phyloP scores from a whole-genome alignment of 35 echinoderm and acorn worm species.

The Anneissia japonica region DNA sequence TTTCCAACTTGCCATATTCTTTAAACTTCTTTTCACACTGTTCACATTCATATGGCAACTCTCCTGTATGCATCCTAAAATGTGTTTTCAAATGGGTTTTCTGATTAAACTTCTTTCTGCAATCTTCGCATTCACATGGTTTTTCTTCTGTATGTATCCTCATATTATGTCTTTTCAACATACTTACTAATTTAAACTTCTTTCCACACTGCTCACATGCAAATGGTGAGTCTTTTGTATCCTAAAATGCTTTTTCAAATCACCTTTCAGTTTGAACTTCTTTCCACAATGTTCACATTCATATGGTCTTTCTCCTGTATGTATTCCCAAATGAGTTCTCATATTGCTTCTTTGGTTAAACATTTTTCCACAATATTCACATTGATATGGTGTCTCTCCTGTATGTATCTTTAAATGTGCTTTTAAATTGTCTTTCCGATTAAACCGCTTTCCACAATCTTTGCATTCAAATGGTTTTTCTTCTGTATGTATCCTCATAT shows the following conservation, averaged over 20 bases:
- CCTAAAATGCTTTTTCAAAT: too few relatives aligned
- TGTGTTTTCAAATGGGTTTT: slow-evolving; percentile 48
- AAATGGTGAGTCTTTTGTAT: too few relatives aligned
- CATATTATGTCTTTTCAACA: slow-evolving; percentile 31
- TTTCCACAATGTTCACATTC: too few relatives aligned
- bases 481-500: slow-evolving; percentile 12
- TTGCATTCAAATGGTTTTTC: slow-evolving; percentile 11
- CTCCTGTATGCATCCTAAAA: slow-evolving; percentile 62
- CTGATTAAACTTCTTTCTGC: slow-evolving; percentile 49
- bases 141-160: slow-evolving; percentile 51
- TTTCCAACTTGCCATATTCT: neutral
- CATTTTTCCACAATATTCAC: too few relatives aligned
- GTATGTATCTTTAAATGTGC: too few relatives aligned
- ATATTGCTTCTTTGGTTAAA: too few relatives aligned
- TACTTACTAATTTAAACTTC: neutral
- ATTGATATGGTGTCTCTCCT: too few relatives aligned
- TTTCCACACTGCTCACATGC: slow-evolving; percentile 35
- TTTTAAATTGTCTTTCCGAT: slow-evolving; percentile 14
- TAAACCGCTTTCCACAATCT: slow-evolving; percentile 22
- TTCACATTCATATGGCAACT: slow-evolving; percentile 56
- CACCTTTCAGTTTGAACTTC: slow-evolving; percentile 6
- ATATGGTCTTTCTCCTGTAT: too few relatives aligned
- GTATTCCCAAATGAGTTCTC: too few relatives aligned
- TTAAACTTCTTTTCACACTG: slow-evolving; percentile 47
- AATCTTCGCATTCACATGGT: slow-evolving; percentile 56